phyloP scores from a whole-genome alignment of 1,140 invertebrate species.

The Brachionus rubens region DNA sequence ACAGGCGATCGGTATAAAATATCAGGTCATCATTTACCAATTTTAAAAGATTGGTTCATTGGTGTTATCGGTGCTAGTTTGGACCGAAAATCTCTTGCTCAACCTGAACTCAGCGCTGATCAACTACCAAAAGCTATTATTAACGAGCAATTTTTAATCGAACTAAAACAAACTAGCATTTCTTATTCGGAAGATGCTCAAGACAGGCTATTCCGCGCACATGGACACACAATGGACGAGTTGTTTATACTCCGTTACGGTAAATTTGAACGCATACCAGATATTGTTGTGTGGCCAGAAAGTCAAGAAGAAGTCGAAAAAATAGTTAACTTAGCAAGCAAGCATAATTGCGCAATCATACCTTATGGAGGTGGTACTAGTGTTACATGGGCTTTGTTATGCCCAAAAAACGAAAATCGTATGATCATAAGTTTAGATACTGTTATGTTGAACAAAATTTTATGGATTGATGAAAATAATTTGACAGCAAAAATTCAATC shows the following conservation, averaged over 20 bases:
- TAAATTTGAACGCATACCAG: conserved; percentile 77
- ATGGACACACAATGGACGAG: conserved; percentile 84
- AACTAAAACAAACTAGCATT: conserved; percentile 66
- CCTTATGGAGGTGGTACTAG: conserved; percentile 94
- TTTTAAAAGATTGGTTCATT: conserved; percentile 76
- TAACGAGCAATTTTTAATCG: conserved; percentile 66
- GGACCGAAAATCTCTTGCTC: conserved; percentile 59
- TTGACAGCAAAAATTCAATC: conserved; percentile 75
- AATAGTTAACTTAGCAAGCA: conserved; percentile 74
- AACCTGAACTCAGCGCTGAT: conserved; percentile 58
- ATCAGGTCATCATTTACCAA: conserved; percentile 71
- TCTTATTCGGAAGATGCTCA: conserved; percentile 73
- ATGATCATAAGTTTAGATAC: conserved; percentile 88
- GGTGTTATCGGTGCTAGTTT: conserved; percentile 70
- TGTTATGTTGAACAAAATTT: conserved; percentile 78
- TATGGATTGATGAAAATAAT: conserved; percentile 91
- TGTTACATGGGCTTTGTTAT: conserved; percentile 83
- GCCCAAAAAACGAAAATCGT: conserved; percentile 74
- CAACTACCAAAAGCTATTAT: conserved; percentile 58
- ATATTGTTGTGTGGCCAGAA: conserved; percentile 87
- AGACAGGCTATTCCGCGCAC: conserved; percentile 82
- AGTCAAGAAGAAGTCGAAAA: conserved; percentile 76
- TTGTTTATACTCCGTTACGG: conserved; percentile 73
- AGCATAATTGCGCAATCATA: conserved; percentile 78
- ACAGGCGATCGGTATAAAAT: conserved; percentile 78